Evolutionary conservation across 2,888 invertebrate genomes (phyloP).

Genomic region (Myopa tessellatipennis): DNA sequence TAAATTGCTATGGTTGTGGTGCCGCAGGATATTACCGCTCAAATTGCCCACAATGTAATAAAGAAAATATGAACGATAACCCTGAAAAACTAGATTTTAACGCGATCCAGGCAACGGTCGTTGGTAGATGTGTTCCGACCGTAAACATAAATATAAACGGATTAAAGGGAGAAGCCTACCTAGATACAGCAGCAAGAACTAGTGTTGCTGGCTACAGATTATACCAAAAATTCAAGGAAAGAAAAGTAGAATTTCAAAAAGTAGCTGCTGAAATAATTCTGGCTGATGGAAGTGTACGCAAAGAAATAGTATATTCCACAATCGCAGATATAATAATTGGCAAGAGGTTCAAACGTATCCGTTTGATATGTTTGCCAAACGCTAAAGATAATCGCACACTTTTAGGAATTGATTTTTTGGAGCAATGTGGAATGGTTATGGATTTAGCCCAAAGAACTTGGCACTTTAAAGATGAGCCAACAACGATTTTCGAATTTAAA

Average conservation of each 20-base stretch:
- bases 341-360: slow-evolving; percentile 40
- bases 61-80: neutral
- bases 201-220: slow-evolving; percentile 41
- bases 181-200: slow-evolving; percentile 45
- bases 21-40: neutral
- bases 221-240: slow-evolving; percentile 40
- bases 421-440: slow-evolving; percentile 36
- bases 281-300: slow-evolving; percentile 41
- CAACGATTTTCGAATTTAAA: slow-evolving; percentile 29
- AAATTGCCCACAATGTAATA: neutral
- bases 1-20: slow-evolving; percentile 12
- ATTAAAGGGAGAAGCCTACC: slow-evolving; percentile 12
- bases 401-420: slow-evolving; percentile 36
- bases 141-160: slow-evolving; percentile 9
- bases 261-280: slow-evolving; percentile 41
- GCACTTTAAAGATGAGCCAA: slow-evolving; percentile 47
- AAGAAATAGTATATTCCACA: slow-evolving; percentile 39
- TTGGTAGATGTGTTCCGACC: neutral
- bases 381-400: slow-evolving; percentile 37
- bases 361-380: slow-evolving; percentile 45
- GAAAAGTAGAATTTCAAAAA: slow-evolving; percentile 37
- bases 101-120: neutral
- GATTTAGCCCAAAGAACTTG: slow-evolving; percentile 38
- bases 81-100: slow-evolving; percentile 19
- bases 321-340: slow-evolving; percentile 38